phyloP scores from a whole-genome alignment of 2,888 invertebrate species.

The Polyommatus iphigenia region DNA sequence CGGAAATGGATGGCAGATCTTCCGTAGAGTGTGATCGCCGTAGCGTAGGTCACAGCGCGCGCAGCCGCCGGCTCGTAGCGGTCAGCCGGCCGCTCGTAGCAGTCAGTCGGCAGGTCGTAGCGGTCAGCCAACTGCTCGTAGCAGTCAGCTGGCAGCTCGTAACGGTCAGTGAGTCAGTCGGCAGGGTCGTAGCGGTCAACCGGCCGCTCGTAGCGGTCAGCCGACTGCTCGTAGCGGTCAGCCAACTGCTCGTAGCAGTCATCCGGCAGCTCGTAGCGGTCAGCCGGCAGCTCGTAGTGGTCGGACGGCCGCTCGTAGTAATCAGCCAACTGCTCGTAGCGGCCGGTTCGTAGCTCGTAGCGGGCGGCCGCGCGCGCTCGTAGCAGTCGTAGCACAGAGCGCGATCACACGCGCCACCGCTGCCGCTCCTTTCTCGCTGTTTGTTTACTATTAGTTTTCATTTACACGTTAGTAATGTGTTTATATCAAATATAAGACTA shows the following conservation, averaged over 20 bases:
- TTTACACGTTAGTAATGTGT: constrained; percentile 75
- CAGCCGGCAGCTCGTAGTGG: background rate
- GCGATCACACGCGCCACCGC: constrained; percentile 40
- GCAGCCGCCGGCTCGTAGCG: background rate
- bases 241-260: constrained; percentile 14
- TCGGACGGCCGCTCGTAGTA: constrained; percentile 12
- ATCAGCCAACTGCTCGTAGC: constrained; percentile 18
- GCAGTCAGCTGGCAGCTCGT: too few relatives aligned
- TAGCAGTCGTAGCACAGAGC: constrained; percentile 28
- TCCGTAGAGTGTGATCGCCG: constrained; percentile 32
- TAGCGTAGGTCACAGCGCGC: constrained; percentile 30
- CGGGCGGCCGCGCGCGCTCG: constrained; percentile 27
- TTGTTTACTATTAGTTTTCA: constrained; percentile 73
- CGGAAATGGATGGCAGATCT: constrained; percentile 28
- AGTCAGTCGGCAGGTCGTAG: background rate
- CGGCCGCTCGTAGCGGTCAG: constrained; percentile 4
- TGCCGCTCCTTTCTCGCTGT: constrained; percentile 56
- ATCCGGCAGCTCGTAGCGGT: background rate
- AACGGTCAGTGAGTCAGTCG: too few relatives aligned
- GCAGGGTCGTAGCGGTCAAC: background rate
- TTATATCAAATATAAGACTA: constrained; percentile 79
- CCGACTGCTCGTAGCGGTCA: background rate
- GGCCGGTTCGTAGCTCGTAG: background rate
- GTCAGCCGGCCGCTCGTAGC: constrained; percentile 13
- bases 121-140: constrained; percentile 9